Evolutionary conservation across 2,888 invertebrate species (phyloP).

Genomic region (Acanthosepion esculentum): DNA sequence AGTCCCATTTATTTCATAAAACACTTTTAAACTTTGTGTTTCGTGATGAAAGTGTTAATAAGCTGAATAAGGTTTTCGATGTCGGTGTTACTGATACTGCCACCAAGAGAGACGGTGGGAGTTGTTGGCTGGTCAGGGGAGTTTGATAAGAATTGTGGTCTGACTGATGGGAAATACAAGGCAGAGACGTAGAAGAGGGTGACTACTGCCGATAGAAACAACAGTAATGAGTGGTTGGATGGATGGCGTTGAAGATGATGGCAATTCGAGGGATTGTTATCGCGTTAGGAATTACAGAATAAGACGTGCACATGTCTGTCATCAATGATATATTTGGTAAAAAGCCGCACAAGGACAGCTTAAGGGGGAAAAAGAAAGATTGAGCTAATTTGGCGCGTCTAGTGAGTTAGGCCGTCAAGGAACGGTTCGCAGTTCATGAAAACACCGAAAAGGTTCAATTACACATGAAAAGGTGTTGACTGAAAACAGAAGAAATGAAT

Average conservation of each 20-base stretch:
- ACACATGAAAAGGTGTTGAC: not conserved
- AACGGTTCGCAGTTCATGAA: not conserved
- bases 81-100: not conserved
- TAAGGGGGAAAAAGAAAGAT: not conserved
- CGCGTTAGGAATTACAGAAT: not conserved
- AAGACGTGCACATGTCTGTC: conserved; percentile 25
- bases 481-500: conserved; percentile 16
- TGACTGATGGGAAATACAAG: not conserved
- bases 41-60: conserved; percentile 11
- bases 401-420: not conserved
- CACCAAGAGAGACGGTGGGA: not conserved
- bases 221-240: not conserved
- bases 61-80: not conserved
- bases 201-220: too few relatives aligned
- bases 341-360: not conserved
- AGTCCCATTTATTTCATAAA: not conserved
- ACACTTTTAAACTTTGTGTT: not conserved
- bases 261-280: not conserved
- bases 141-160: not conserved
- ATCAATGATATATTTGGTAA: conserved; percentile 33
- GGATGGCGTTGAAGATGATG: not conserved
- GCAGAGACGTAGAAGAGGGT: not conserved
- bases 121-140: not conserved
- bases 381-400: not conserved
- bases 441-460: not conserved